Conservation (phyloP, 1,140 invertebrate genomes). For the Drosophila quadrilineata region DNA sequence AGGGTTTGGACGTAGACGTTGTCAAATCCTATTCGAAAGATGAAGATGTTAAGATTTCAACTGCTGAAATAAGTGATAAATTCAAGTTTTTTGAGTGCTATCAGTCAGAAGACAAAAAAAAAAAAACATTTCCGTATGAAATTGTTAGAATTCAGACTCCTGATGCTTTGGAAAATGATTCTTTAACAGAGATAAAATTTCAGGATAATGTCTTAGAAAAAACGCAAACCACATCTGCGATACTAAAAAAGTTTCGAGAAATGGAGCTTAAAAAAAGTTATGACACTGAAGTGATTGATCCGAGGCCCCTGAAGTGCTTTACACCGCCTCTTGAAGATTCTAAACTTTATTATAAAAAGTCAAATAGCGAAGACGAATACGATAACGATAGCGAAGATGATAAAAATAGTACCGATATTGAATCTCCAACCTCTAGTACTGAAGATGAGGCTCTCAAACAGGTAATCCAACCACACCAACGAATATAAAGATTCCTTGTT, state of each 20-base stretch:
- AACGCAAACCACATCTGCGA: conserved; percentile 90
- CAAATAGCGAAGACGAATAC: conserved; percentile 84
- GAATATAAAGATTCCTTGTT: neutral
- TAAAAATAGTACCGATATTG: conserved; percentile 21
- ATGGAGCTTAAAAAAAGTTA: conserved; percentile 87
- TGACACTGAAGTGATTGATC: conserved; percentile 83
- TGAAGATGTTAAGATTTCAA: conserved; percentile 90
- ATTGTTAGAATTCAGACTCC: conserved; percentile 83
- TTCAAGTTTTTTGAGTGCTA: conserved; percentile 96
- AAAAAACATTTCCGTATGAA: conserved; percentile 91
- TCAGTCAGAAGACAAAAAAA: conserved; percentile 85
- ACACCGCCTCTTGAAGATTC: conserved; percentile 92
- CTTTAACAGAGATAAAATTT: neutral
- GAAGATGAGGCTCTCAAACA: conserved; percentile 42
- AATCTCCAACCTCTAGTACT: neutral
- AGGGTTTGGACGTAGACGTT: conserved; percentile 32
- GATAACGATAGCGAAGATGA: conserved; percentile 79
- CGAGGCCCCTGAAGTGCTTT: conserved; percentile 89
- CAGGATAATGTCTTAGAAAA: conserved; percentile 83
- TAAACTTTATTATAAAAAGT: conserved; percentile 82
- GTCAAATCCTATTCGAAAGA: conserved; percentile 83
- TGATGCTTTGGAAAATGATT: conserved; percentile 19
- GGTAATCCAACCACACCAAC: no score
- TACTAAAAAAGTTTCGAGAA: conserved; percentile 93
- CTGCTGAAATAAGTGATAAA: conserved; percentile 90